Evolutionary conservation across 2,888 invertebrate species (phyloP).

Genomic region (Axea sp.): DNA sequence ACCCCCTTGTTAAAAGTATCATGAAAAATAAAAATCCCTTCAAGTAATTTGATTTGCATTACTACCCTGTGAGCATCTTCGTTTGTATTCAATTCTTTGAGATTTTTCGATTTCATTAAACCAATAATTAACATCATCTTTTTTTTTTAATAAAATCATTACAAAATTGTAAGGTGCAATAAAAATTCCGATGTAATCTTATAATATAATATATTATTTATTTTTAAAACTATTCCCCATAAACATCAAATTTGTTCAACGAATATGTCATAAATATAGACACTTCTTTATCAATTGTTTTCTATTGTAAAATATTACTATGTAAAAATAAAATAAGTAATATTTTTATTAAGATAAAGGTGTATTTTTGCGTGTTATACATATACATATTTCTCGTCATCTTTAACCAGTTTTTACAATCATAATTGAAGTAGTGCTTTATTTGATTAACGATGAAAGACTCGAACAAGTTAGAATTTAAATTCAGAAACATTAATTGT

Average conservation of each 20-base stretch:
- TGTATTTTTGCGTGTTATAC: conserved; percentile 37
- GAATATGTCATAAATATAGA: conserved; percentile 60
- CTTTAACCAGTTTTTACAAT: conserved; percentile 39
- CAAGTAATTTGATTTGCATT: too few species aligned
- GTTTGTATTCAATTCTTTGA: too few species aligned
- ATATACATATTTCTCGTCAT: conserved; percentile 45
- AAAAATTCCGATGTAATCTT: not conserved
- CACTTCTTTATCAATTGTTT: conserved; percentile 47
- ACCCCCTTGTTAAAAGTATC: too few species aligned
- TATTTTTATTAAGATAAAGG: conserved; percentile 48
- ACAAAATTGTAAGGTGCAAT: not conserved
- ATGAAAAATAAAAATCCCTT: too few species aligned
- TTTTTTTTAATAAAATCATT: too few species aligned
- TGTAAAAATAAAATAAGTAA: conserved; percentile 60
- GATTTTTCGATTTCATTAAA: too few species aligned
- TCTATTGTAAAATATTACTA: conserved; percentile 58
- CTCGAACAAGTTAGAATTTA: conserved; percentile 50
- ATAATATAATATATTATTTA: conserved; percentile 54
- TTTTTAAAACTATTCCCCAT: conserved; percentile 53
- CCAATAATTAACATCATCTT: too few species aligned
- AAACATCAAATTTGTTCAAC: conserved; percentile 60
- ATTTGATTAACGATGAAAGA: conserved; percentile 54
- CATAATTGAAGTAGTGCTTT: conserved; percentile 42
- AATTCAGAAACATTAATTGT: conserved; percentile 43
- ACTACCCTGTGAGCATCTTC: too few species aligned